Base-by-base conservation (phyloP, 1,140 invertebrate genomes). In the Phortica variegata region DNA sequence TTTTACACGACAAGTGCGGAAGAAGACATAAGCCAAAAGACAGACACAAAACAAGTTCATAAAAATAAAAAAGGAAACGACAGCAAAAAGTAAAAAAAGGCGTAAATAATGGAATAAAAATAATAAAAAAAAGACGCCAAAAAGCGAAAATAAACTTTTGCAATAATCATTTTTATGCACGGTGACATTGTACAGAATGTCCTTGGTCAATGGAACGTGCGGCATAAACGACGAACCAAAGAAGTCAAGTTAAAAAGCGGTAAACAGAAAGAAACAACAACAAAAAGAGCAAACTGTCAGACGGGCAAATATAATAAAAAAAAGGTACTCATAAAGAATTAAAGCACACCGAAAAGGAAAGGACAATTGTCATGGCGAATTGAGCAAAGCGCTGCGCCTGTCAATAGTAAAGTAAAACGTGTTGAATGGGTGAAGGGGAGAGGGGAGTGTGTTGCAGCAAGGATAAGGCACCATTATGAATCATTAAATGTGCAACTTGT, bases 401-500 rank as follows among this genome's bases (percentile, higher is more conserved):
- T 66, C 63, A 66, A 66, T 66, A 63, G 56, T 54, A 69, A 62
- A 54, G 50, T 46, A 59, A 63, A n/a, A n/a, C n/a, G n/a, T n/a
- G n/a, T n/a, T n/a, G n/a, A n/a, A n/a, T n/a, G n/a, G n/a, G n/a
- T n/a, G n/a, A n/a, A n/a, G n/a, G n/a, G n/a, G n/a, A n/a, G n/a
- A n/a, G n/a, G n/a, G n/a, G n/a, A n/a, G n/a, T n/a, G n/a, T n/a
- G n/a, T n/a, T 6, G 26, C 26, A 29, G 12, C 26, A 29, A 29
- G 26, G 6, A 29, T 12, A 12, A 8, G 29, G 29, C 29, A 31
- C 63, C 62, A 53, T 68, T 60, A 59, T 68, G 53, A 63, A 68
- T 68, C 68, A 63, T 65, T 68, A 56, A 68, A 53, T 50, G 47
- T 38, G 41, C 54, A 68, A 68, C 63, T 68, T 68, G 63, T 68